Conservation (phyloP, 2,113 vertebrate genomes). For the Lates calcarifer region DNA sequence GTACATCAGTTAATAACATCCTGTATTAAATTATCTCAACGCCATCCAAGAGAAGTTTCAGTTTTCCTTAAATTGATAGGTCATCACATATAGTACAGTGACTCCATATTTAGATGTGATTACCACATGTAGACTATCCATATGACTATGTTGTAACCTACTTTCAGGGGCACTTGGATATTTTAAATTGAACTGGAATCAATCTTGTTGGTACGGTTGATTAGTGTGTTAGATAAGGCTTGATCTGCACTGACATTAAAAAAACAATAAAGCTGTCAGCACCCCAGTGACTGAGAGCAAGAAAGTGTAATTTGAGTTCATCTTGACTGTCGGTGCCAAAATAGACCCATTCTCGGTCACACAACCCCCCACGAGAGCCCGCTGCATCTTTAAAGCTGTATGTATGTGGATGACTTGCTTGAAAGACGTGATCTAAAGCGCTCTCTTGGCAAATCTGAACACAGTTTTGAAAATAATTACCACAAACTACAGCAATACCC, state of each 20-base stretch:
- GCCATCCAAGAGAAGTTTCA: not conserved
- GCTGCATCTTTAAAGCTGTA: constrained; percentile 8
- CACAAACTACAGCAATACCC: not conserved
- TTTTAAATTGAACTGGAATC: constrained; percentile 6
- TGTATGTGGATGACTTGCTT: not conserved
- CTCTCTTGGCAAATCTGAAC: not conserved
- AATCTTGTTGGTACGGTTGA: constrained; percentile 14
- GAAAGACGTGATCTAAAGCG: not conserved
- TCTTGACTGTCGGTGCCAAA: constrained; percentile 42
- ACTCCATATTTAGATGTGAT: constrained; percentile 10
- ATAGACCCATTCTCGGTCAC: constrained; percentile 35
- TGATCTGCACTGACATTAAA: constrained; percentile 26
- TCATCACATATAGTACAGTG: not conserved
- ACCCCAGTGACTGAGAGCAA: constrained; percentile 23
- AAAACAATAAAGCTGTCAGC: constrained; percentile 68
- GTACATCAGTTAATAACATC: not conserved
- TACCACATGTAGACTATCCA: not conserved
- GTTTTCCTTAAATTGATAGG: not conserved
- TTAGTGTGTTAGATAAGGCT: not conserved
- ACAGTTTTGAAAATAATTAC: not conserved
- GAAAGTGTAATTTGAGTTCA: constrained; percentile 41
- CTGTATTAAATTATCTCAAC: not conserved
- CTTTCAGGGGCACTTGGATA: not conserved
- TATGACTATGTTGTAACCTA: not conserved
- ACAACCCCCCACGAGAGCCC: constrained; percentile 6